Percentiles rank a stretch among this genome's conserved stretches.
Conservation (phyloP, 2,888 invertebrate species). For the Idaea aversata region DNA sequence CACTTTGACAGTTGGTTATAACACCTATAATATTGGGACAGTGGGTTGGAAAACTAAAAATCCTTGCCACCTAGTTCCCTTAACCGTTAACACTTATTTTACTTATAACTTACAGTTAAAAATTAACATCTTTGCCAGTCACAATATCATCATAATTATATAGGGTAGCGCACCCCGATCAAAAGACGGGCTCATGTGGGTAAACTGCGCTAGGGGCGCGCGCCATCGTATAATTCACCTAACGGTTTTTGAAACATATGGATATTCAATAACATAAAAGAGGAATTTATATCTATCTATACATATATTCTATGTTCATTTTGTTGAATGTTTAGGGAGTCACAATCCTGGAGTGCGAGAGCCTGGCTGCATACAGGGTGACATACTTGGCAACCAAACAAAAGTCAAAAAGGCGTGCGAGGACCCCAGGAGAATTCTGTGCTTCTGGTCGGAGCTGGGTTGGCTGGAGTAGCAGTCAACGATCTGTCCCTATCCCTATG, state of each 20-base stretch:
- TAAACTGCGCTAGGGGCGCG: slow-evolving; percentile 14
- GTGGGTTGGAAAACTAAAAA: not conserved
- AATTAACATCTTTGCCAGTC: not conserved
- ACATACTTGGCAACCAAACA: too few species aligned
- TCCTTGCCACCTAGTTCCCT: not conserved
- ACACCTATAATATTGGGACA: too few species aligned
- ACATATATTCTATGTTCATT: not conserved
- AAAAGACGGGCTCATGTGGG: slow-evolving; percentile 13
- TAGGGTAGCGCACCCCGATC: not conserved
- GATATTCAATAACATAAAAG: slow-evolving; percentile 6
- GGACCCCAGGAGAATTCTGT: too few species aligned
- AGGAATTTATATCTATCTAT: not conserved
- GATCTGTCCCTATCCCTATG: too few species aligned
- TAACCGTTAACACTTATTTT: not conserved
- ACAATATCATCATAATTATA: not conserved
- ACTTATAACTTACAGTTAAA: not conserved
- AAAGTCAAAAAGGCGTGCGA: too few species aligned
- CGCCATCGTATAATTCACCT: slow-evolving; percentile 16
- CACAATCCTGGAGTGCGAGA: too few species aligned
- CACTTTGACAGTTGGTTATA: too few species aligned
- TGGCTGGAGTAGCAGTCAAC: too few species aligned
- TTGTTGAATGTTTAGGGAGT: too few species aligned
- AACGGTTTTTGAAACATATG: slow-evolving; percentile 26
- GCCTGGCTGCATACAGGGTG: too few species aligned
- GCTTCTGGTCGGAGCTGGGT: too few species aligned